Evolutionary conservation across 2,888 invertebrate genomes (phyloP).

Genomic region (Dasysyrphus albostriatus): DNA sequence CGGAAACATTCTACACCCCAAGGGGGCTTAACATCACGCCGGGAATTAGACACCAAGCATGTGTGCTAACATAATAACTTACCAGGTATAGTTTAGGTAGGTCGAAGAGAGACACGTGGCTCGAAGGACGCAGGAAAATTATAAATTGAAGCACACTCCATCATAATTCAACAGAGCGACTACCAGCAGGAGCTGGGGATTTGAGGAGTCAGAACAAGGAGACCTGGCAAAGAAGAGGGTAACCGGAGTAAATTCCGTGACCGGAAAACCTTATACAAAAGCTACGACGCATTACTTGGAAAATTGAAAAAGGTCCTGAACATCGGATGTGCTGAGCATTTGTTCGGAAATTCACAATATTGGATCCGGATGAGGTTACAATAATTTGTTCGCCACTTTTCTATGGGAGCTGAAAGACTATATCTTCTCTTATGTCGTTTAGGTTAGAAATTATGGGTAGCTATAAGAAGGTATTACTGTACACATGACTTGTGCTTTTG

Average conservation of each 20-base stretch:
- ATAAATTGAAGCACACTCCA: slow-evolving; percentile 74
- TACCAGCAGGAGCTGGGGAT: slow-evolving; percentile 11
- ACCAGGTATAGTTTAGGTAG: slow-evolving; percentile 11
- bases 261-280: slow-evolving; percentile 71
- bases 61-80: slow-evolving; percentile 52
- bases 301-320: slow-evolving; percentile 68
- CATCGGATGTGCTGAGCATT: slow-evolving; percentile 73
- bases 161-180: slow-evolving; percentile 60
- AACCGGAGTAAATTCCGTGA: slow-evolving; percentile 64
- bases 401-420: slow-evolving; percentile 32
- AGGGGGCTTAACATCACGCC: slow-evolving; percentile 62
- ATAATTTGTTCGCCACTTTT: slow-evolving; percentile 72
- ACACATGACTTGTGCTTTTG: slow-evolving; percentile 14
- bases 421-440: slow-evolving; percentile 6
- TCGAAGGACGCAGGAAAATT: slow-evolving; percentile 52
- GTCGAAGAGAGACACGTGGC: background rate
- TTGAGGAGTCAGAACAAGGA: background rate
- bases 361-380: slow-evolving; percentile 74
- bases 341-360: slow-evolving; percentile 75
- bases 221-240: background rate
- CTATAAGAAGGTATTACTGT: background rate
- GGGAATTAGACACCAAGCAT: slow-evolving; percentile 69
- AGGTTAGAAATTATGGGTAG: slow-evolving; percentile 9
- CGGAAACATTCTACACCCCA: slow-evolving; percentile 60
- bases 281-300: slow-evolving; percentile 46